Conservation (phyloP, 2,113 vertebrate species). For the Vireo altiloquus region DNA sequence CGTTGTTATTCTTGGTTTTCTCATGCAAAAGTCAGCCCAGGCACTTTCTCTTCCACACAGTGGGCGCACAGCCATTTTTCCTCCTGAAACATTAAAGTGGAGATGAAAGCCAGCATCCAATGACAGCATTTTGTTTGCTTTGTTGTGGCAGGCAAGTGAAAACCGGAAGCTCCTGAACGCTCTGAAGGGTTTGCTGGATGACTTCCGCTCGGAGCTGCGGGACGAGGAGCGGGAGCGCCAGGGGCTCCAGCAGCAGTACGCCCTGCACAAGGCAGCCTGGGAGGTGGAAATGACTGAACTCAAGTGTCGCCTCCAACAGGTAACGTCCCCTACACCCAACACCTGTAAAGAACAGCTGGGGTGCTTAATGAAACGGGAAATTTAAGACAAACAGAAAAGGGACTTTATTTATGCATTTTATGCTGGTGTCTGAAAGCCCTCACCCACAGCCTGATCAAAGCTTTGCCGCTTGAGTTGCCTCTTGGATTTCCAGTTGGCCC, state of each 20-base stretch:
- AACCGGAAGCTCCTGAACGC: slow-evolving; percentile 83
- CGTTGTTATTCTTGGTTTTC: background rate
- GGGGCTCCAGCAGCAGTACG: slow-evolving; percentile 86
- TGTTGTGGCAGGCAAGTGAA: slow-evolving; percentile 78
- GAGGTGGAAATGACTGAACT: slow-evolving; percentile 88
- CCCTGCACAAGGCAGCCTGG: slow-evolving; percentile 90
- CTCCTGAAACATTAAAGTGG: background rate
- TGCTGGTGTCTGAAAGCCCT: background rate
- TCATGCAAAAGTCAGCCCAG: background rate
- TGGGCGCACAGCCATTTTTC: background rate
- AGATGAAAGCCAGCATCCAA: background rate
- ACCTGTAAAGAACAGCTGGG: background rate
- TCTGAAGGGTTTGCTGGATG: slow-evolving; percentile 86
- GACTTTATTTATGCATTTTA: background rate
- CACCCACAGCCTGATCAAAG: background rate
- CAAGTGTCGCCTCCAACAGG: slow-evolving; percentile 86
- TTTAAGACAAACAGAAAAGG: background rate
- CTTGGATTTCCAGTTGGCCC: background rate
- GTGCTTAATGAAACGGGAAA: background rate
- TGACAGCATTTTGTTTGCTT: background rate
- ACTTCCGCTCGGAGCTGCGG: slow-evolving; percentile 84
- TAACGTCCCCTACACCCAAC: background rate
- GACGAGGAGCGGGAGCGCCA: slow-evolving; percentile 82
- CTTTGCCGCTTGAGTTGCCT: background rate
- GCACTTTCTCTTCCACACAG: background rate